A percentile compares a stretch with the other conserved stretches of the same genome.
These are phyloP conservation scores for Manis crassicaudata DNA, from an alignment of 2,797 vertebrate genomes.

Conservation along the genomic window DNA sequence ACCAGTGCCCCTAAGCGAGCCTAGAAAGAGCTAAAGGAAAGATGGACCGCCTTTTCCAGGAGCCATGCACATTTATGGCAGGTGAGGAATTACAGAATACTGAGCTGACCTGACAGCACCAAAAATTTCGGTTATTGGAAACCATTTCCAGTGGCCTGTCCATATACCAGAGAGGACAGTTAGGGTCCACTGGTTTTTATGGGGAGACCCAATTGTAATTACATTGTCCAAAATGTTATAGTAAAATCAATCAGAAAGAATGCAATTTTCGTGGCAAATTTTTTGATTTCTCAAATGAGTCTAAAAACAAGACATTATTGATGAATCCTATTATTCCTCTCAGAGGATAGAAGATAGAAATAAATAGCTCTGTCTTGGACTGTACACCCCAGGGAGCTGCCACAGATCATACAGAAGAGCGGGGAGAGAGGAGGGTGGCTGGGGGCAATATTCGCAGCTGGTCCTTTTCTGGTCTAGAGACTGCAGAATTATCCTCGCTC, in stretches of 20 bases:
- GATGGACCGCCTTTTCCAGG: not conserved
- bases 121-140: not conserved
- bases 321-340: conserved; percentile 72
- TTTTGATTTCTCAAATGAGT: conserved; percentile 73
- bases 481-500: not conserved
- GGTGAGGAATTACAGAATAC: not conserved
- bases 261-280: not conserved
- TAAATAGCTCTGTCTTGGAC: conserved; percentile 55
- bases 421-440: not conserved
- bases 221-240: conserved; percentile 48
- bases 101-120: not conserved
- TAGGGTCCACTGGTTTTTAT: not conserved
- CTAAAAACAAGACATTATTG: conserved; percentile 72
- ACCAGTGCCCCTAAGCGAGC: not conserved
- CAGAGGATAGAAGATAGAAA: conserved; percentile 66
- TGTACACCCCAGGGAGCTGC: not conserved
- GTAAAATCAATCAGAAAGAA: conserved; percentile 49
- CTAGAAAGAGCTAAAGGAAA: not conserved
- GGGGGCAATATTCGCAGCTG: not conserved
- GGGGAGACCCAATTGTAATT: conserved; percentile 50
- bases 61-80: not conserved
- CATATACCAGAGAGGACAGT: not conserved
- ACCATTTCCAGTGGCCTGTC: not conserved
- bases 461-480: not conserved
- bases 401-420: accelerated